Percentiles rank a stretch among this genome's conserved stretches.
These are phyloP conservation scores for Ophraella communa DNA, from an alignment of 2,888 invertebrate genomes.

Conservation along the genomic window DNA sequence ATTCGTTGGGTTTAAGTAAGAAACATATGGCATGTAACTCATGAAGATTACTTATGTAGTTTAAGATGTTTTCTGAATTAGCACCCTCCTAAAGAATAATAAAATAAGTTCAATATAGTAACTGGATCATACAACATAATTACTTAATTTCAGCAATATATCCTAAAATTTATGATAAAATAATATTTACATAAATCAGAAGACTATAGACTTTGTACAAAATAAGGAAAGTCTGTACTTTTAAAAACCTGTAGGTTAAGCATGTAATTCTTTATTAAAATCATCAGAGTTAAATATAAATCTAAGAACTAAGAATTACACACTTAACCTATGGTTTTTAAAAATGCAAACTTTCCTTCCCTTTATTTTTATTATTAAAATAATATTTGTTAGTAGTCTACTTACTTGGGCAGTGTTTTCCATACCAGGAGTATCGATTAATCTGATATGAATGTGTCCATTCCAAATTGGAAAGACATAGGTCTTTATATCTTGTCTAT, in stretches of 20 bases:
- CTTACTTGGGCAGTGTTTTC: conserved; percentile 46
- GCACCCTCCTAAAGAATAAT: conserved; percentile 19
- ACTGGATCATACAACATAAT: neutral
- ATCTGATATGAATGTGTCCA: conserved; percentile 43
- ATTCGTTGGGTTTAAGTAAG: conserved; percentile 49
- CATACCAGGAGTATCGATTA: conserved; percentile 56
- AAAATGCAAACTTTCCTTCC: too few relatives aligned
- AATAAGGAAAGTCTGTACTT: too few relatives aligned
- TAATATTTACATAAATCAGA: too few relatives aligned
- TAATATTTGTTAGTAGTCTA: neutral
- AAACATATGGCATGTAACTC: conserved; percentile 53
- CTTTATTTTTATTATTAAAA: too few relatives aligned
- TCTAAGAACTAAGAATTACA: too few relatives aligned
- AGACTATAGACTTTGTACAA: too few relatives aligned
- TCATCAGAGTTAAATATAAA: too few relatives aligned
- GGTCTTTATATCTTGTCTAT: conserved; percentile 44
- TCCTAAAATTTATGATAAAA: too few relatives aligned
- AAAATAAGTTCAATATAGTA: neutral
- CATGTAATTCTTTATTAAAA: too few relatives aligned
- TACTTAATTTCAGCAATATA: too few relatives aligned
- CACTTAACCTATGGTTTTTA: too few relatives aligned
- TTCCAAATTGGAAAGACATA: conserved; percentile 43
- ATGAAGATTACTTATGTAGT: conserved; percentile 48
- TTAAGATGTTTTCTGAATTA: conserved; percentile 50
- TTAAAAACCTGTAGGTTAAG: too few relatives aligned